Conservation (phyloP, 2,888 invertebrate species). For the Amblyteles armatorius region DNA sequence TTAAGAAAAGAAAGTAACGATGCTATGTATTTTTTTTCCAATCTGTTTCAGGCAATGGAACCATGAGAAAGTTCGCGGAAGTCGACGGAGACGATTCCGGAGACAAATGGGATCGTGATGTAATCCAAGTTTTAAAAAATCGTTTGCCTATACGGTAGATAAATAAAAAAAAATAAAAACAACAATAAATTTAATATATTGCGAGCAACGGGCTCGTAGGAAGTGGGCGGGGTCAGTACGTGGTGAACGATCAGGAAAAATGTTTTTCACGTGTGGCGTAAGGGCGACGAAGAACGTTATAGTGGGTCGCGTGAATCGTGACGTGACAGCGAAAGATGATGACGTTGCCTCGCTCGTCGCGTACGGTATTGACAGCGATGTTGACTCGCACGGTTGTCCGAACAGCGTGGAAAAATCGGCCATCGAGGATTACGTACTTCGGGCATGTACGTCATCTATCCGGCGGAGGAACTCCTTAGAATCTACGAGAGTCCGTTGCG, state of each 20-base stretch:
- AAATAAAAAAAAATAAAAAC: background rate
- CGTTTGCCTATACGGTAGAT: background rate
- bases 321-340: constrained; percentile 59
- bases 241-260: constrained; percentile 48
- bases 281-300: constrained; percentile 38
- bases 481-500: constrained; percentile 80
- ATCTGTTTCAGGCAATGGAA: constrained; percentile 1
- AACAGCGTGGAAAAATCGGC: constrained; percentile 62
- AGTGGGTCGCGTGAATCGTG: constrained; percentile 63
- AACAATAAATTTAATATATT: background rate
- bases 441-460: constrained; percentile 84
- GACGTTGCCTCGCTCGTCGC: constrained; percentile 45
- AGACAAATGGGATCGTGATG: background rate
- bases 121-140: background rate
- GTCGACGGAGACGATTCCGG: background rate
- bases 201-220: background rate
- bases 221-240: background rate
- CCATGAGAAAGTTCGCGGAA: background rate
- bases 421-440: constrained; percentile 67
- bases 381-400: constrained; percentile 74
- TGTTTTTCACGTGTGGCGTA: constrained; percentile 65
- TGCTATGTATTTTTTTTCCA: background rate
- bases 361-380: constrained; percentile 76
- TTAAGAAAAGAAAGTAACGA: background rate
- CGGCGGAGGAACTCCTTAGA: constrained; percentile 81